Percentiles rank a stretch among this genome's conserved stretches.
Conservation (phyloP, 2,888 invertebrate species). For the Teleogryllus oceanicus region DNA sequence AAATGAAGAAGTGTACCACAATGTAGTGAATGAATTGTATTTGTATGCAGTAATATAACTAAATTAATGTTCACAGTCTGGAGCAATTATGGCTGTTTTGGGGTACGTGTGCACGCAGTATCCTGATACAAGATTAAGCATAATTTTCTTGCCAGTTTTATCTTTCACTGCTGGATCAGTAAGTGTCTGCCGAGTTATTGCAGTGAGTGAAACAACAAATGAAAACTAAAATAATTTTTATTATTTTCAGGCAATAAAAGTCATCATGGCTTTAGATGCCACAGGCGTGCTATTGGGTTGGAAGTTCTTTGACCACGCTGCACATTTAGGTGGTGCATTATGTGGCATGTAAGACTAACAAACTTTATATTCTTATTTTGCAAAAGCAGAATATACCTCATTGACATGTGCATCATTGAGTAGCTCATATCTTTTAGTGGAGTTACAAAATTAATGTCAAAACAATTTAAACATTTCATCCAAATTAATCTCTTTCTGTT, state of each 20-base stretch:
- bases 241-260: conserved; percentile 73
- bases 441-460: no score
- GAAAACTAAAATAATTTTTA: conserved; percentile 19
- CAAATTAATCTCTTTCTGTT: no score
- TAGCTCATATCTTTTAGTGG: no score
- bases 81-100: conserved; percentile 88
- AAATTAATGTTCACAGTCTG: conserved; percentile 67
- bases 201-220: neutral
- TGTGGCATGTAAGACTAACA: conserved; percentile 77
- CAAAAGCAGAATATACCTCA: no score
- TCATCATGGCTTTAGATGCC: conserved; percentile 78
- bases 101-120: conserved; percentile 82
- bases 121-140: conserved; percentile 82
- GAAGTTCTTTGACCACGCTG: conserved; percentile 95
- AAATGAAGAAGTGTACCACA: neutral
- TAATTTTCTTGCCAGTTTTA: conserved; percentile 85
- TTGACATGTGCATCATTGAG: no score
- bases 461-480: no score
- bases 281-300: conserved; percentile 81
- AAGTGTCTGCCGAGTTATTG: conserved; percentile 46
- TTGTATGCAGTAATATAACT: neutral
- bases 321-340: conserved; percentile 92
- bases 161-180: conserved; percentile 84
- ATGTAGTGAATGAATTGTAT: neutral
- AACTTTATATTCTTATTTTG: no score